phyloP scores from a whole-genome alignment of 2,797 vertebrate species.

The Squalus acanthias region DNA sequence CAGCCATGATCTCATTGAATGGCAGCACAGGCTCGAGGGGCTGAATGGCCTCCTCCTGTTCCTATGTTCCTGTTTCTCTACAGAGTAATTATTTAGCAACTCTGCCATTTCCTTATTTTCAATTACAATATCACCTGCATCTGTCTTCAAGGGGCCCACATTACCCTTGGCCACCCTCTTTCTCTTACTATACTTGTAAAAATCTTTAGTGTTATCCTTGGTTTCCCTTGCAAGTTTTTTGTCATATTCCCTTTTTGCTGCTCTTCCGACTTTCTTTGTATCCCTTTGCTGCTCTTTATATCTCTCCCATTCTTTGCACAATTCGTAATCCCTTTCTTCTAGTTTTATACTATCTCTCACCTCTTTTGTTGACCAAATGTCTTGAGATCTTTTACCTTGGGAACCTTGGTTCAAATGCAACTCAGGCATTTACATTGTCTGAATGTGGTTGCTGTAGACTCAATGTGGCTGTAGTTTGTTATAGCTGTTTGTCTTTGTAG shows the following conservation, averaged over 20 bases:
- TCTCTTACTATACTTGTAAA: neutral
- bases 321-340: neutral
- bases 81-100: neutral
- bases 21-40: too few species aligned
- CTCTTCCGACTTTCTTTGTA: neutral
- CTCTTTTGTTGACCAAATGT: neutral
- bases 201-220: neutral
- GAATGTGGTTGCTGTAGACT: neutral
- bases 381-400: neutral
- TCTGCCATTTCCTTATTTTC: neutral
- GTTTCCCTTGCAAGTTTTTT: neutral
- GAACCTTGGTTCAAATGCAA: neutral
- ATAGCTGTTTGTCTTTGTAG: conserved; percentile 51
- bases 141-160: neutral
- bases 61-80: too few species aligned
- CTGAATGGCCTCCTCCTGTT: too few species aligned
- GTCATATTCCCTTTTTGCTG: neutral
- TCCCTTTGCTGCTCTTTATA: neutral
- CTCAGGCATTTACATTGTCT: neutral
- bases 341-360: neutral
- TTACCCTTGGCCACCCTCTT: neutral
- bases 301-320: neutral
- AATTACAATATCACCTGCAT: neutral
- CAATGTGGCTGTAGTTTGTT: neutral
- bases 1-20: too few species aligned